Conservation (phyloP, 2,113 vertebrate species). For the Aspiorhynchus laticeps region DNA sequence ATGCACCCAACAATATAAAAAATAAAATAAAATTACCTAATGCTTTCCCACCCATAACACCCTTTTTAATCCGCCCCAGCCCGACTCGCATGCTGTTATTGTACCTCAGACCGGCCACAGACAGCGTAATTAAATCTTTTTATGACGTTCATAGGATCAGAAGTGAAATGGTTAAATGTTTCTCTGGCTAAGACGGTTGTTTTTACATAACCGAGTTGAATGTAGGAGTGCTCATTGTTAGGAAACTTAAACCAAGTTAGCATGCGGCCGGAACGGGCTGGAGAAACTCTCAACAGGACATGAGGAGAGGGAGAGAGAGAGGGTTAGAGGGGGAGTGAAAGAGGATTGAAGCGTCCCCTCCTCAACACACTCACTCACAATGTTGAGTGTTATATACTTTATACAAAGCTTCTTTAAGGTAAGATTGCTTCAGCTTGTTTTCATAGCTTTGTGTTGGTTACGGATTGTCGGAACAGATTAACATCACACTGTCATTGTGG, state of each 20-base stretch:
- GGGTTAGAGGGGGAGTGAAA: conserved; percentile 8
- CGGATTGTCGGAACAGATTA: background rate
- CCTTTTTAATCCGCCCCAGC: conserved; percentile 22
- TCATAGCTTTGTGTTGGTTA: conserved; percentile 15
- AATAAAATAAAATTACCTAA: conserved; percentile 11
- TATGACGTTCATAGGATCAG: background rate
- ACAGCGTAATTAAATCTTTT: conserved; percentile 35
- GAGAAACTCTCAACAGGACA: conserved; percentile 31
- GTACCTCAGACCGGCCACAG: conserved; percentile 37
- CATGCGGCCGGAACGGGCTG: conserved; percentile 23
- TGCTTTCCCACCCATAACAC: background rate
- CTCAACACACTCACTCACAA: conserved; percentile 47
- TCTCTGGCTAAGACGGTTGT: conserved; percentile 8
- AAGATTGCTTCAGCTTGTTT: conserved; percentile 39
- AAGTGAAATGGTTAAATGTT: conserved; percentile 19
- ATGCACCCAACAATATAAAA: background rate
- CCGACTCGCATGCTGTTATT: background rate
- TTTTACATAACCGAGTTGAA: conserved; percentile 37
- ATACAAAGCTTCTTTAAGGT: conserved; percentile 62
- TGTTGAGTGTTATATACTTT: conserved; percentile 60
- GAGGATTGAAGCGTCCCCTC: conserved; percentile 32
- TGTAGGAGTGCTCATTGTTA: conserved; percentile 27
- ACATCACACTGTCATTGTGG: background rate
- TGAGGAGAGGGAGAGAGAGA: conserved; percentile 1
- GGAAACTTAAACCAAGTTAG: conserved; percentile 45